A percentile compares a stretch with the other conserved stretches of the same genome.
Conservation (phyloP, 1,140 invertebrate genomes). For the Zaprionus taronus region DNA sequence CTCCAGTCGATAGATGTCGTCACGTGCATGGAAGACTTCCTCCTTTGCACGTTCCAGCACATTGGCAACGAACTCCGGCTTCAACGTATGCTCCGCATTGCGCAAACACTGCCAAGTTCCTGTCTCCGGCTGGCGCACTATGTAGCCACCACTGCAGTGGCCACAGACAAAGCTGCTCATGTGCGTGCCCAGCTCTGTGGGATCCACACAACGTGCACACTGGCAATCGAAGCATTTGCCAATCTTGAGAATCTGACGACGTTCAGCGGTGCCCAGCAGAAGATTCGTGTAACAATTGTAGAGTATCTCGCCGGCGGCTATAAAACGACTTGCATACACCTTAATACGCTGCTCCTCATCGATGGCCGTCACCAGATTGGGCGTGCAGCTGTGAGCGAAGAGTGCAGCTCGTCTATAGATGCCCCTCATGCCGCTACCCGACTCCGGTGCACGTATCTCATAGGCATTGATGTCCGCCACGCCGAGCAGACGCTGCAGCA, state of each 20-base stretch:
- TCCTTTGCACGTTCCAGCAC: constrained; percentile 84
- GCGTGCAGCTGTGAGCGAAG: constrained; percentile 89
- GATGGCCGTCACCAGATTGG: constrained; percentile 88
- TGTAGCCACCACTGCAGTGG: constrained; percentile 73
- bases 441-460: constrained; percentile 87
- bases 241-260: constrained; percentile 87
- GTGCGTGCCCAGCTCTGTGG: constrained; percentile 88
- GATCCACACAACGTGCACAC: constrained; percentile 88
- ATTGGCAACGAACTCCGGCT: constrained; percentile 57
- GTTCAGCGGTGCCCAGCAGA: constrained; percentile 88
- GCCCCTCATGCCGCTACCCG: constrained; percentile 86
- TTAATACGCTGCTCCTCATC: constrained; percentile 87
- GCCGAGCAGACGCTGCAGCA: constrained; percentile 87
- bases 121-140: constrained; percentile 51
- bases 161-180: constrained; percentile 89
- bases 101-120: constrained; percentile 67
- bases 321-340: constrained; percentile 87
- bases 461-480: constrained; percentile 89
- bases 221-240: constrained; percentile 91
- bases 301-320: constrained; percentile 87
- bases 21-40: constrained; percentile 76
- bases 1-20: constrained; percentile 85
- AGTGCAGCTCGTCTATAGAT: constrained; percentile 87
- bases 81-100: constrained; percentile 60
- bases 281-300: constrained; percentile 91